Evolutionary conservation across 2,113 vertebrate species (phyloP), one percentile per base, ranked within the genome.

Genomic region (Bufo bufo): DNA sequence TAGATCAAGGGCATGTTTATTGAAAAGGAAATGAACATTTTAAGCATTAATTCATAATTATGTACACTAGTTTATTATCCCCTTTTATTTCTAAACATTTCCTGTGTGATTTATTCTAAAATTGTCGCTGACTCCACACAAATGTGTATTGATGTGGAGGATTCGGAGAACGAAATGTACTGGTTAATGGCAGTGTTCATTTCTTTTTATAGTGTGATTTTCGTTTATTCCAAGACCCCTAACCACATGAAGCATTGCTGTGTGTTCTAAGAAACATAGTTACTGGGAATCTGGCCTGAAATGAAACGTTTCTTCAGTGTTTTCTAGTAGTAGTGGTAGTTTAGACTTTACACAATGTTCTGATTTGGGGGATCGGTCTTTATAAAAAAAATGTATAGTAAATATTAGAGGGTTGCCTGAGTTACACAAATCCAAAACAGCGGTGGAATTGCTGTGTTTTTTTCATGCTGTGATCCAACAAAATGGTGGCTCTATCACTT

Each of bases 151-250:
- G 33, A 81, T 45, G 58, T 47, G n/a, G 56, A 61, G 56, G 33
- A 81, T 61, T 81, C 33, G 23, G 77, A 81, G 79, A 81, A 81
- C 79, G 45, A 19, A 61, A 45, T 61, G 79, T 81, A 61, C 79
- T 56, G 52, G 56, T n/a, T 61, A 81, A 81, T 81, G 79, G 45
- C 78, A 45, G 56, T 61, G 79, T 81, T 61, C 45, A 54, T 54
- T 78, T 78, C 77, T 78, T 78, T 78, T 78, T 78, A 78, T 78
- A 78, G 77, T 78, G 50, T 23, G 6, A 56, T 78, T n/a, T 78
- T 78, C 52, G 23, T 78, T 54, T 23, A 78, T 50, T 78, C 77
- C 77, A 78, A 54, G 77, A 50, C 45, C 74, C 74, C 74, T 50
- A 77, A 78, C 77, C 77, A 78, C 77, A 78, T 78, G 11, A 78